phyloP scores from a whole-genome alignment of 2,113 vertebrate species.

The Progne subis region DNA sequence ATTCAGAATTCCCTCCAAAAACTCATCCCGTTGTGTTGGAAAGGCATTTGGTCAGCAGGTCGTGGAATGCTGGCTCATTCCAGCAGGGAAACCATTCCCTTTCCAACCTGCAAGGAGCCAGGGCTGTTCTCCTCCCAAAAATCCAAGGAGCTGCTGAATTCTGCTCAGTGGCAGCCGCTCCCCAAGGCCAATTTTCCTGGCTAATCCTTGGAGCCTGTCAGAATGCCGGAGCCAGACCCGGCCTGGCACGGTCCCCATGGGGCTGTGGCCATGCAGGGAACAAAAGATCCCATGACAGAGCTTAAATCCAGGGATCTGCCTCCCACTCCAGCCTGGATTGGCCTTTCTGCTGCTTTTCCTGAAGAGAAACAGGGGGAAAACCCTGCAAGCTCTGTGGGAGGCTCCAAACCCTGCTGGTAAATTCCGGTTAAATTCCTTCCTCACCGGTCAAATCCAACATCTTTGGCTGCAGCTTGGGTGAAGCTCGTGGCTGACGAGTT shows the following conservation, averaged over 20 bases:
- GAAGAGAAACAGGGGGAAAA: background rate
- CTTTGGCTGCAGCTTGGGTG: background rate
- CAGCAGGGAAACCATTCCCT: background rate
- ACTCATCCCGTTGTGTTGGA: rapidly evolving
- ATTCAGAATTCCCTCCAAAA: background rate
- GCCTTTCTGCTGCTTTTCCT: background rate
- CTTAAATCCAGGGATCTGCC: conserved; percentile 18
- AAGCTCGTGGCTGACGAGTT: background rate
- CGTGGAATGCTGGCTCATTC: background rate
- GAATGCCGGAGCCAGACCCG: background rate
- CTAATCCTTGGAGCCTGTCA: conserved; percentile 10
- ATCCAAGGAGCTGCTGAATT: rapidly evolving
- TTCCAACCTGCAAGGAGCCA: background rate
- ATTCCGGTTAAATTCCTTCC: background rate
- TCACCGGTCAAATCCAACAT: background rate
- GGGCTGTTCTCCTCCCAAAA: background rate
- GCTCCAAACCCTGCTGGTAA: background rate
- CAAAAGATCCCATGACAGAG: conserved; percentile 9
- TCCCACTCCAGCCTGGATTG: background rate
- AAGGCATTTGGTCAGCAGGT: background rate
- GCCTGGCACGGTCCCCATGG: background rate
- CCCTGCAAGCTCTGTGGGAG: background rate
- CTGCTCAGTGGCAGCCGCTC: background rate
- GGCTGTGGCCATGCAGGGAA: background rate
- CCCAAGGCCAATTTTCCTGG: background rate